phyloP scores from a whole-genome alignment of 2,888 invertebrate species.

The Erebia ligea region DNA sequence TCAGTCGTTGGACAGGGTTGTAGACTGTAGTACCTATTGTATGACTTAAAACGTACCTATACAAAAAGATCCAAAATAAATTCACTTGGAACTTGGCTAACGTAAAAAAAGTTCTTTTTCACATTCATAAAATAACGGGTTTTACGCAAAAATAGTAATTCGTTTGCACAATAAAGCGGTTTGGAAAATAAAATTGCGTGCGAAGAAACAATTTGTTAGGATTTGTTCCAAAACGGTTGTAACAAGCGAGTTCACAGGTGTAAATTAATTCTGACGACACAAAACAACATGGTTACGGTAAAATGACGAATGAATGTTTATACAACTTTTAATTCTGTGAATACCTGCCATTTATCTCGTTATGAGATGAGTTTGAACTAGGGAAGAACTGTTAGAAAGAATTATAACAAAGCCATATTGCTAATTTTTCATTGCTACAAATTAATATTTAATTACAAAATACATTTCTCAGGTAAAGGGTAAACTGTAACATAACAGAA shows the following conservation, averaged over 20 bases:
- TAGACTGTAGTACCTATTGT: no score
- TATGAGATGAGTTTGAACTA: not conserved
- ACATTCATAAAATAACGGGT: no score
- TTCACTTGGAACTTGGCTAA: no score
- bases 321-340: slow-evolving; percentile 13
- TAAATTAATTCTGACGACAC: slow-evolving; percentile 32
- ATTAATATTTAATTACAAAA: no score
- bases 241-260: slow-evolving; percentile 21
- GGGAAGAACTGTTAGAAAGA: slow-evolving; percentile 9
- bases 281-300: slow-evolving; percentile 29
- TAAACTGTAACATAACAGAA: no score
- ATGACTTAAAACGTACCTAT: no score
- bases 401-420: not conserved
- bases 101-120: no score
- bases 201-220: slow-evolving; percentile 23
- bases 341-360: not conserved
- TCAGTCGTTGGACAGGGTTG: no score
- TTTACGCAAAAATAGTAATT: not conserved
- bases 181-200: slow-evolving; percentile 24
- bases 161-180: not conserved
- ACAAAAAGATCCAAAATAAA: no score
- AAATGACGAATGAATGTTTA: slow-evolving; percentile 21
- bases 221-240: slow-evolving; percentile 23
- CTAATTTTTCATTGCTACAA: not conserved
- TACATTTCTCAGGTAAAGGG: no score